phyloP scores from a whole-genome alignment of 37 sponge, comb jelly and placozoan genomes.

The Halichondria panicea region DNA sequence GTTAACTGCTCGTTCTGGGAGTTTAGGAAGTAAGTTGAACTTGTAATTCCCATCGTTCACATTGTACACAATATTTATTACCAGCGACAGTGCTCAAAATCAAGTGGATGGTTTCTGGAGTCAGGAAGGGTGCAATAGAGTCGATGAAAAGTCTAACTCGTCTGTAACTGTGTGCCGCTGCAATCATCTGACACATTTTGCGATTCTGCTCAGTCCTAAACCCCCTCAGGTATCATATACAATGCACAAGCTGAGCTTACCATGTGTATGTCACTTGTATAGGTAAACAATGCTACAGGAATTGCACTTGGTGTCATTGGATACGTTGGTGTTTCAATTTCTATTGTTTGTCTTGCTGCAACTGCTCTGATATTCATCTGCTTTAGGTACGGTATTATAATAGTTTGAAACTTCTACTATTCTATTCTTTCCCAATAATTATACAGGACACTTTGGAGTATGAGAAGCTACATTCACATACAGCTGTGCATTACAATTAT shows the following conservation, averaged over 20 bases:
- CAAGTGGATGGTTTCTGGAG: neutral
- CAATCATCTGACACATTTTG: conserved; percentile 72
- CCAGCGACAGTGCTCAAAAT: neutral
- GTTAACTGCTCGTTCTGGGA: neutral
- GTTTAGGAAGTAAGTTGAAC: neutral
- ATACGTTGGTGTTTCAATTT: conserved; percentile 8
- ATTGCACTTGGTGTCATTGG: conserved; percentile 11
- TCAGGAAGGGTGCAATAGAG: conserved; percentile 18
- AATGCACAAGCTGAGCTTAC: too few species aligned
- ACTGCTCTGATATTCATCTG: conserved; percentile 3
- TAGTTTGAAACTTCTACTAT: neutral
- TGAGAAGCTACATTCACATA: conserved; percentile 54
- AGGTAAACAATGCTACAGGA: conserved; percentile 4
- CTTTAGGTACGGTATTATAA: conserved; percentile 6
- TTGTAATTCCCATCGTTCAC: too few species aligned
- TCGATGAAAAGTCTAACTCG: neutral
- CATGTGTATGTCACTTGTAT: too few species aligned
- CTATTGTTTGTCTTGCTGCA: neutral
- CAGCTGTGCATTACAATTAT: conserved; percentile 43
- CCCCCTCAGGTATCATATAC: neutral
- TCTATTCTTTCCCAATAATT: neutral
- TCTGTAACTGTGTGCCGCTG: conserved; percentile 31
- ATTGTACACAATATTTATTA: neutral
- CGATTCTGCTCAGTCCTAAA: conserved; percentile 48
- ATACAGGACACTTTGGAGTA: conserved; percentile 58